Evolutionary conservation across 2,888 invertebrate genomes (phyloP), one percentile per base, ranked within the genome.

Genomic region (Himalopsyche tibetana): DNA sequence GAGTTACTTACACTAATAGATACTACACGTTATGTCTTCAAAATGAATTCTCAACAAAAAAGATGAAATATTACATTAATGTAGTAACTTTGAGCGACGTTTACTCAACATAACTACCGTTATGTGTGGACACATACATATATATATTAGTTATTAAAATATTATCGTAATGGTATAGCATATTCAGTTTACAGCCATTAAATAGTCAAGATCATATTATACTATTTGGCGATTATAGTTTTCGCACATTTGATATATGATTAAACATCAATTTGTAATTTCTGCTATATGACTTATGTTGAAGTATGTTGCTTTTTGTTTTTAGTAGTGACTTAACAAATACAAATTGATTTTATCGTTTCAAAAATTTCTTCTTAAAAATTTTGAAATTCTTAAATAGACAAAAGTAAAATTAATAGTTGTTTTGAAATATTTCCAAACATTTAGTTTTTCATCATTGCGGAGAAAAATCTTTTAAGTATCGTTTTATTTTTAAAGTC

Each of bases 161-260:
- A 74, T 74, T 38, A 74, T 74, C 36, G 9, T 74, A 74, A 74
- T 74, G 74, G 74, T 74, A 74, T 74, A 74, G 74, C 74, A 74
- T 74, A 74, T 74, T 74, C 74, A 74, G 74, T 74, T 74, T 36
- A 74, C 74, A 38, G 74, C 38, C 74, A 36, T 74, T 74, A 74
- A 74, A 74, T 36, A 74, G 36, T 38, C 38, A 74, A 74, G 36
- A 74, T 63, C 63, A 8, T 74, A 38, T 74, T 28, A 36, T 36
- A 38, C 15, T 11, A 74, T 28, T 15, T 74, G 4, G 36, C 36
- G 5, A 74, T 74, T 74, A 74, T 12, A 38, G 74, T 74, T 74
- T 28, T 36, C 36, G 6, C 36, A 74, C 15, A 11, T 36, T 74
- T 74, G 1, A 74, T 38, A 12, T 38, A 36, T 74, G 19, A 38